phyloP scores from a whole-genome alignment of 2,113 vertebrate species.

The Numida meleagris region DNA sequence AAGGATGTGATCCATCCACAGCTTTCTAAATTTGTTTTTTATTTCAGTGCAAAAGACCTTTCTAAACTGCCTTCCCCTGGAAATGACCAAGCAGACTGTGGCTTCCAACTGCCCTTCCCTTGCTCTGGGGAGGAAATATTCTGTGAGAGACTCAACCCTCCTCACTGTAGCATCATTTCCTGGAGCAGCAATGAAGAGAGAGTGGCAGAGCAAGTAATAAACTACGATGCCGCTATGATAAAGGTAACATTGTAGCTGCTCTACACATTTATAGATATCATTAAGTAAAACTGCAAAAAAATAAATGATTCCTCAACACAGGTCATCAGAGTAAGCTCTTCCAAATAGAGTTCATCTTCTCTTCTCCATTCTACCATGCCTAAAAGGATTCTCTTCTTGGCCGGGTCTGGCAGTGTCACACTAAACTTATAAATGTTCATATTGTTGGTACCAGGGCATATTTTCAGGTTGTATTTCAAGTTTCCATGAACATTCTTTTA shows the following conservation, averaged over 20 bases:
- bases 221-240: background rate
- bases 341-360: background rate
- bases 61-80: background rate
- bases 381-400: background rate
- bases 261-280: background rate
- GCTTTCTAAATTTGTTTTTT: background rate
- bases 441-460: background rate
- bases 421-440: background rate
- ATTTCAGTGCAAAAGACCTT: background rate
- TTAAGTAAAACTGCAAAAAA: background rate
- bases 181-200: background rate
- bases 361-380: background rate
- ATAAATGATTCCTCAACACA: background rate
- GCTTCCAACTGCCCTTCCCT: background rate
- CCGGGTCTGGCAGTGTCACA: background rate
- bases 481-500: background rate
- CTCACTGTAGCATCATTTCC: background rate
- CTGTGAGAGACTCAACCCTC: background rate
- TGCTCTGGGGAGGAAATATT: background rate
- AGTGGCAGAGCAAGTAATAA: background rate
- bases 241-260: background rate
- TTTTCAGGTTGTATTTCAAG: background rate
- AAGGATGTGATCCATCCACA: background rate
- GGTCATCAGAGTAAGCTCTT: background rate
- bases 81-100: background rate